phyloP scores from a whole-genome alignment of 2,113 vertebrate species.

The Chrysochloris asiatica region DNA sequence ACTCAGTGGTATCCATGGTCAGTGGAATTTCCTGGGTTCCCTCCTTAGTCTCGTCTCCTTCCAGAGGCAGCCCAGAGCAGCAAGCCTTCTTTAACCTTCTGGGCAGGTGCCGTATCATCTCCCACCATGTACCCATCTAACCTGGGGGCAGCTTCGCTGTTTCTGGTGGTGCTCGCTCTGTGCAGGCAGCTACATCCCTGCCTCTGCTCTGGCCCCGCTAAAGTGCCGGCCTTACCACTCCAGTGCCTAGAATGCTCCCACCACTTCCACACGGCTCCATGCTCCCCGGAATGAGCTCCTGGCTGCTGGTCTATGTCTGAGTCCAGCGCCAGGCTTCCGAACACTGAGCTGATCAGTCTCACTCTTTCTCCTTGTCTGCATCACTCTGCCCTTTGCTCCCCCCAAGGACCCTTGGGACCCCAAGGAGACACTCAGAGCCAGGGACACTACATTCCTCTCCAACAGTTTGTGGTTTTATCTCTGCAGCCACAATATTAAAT shows the following conservation, averaged over 20 bases:
- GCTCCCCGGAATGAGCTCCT: background rate
- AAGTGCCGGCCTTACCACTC: background rate
- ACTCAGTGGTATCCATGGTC: background rate
- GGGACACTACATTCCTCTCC: background rate
- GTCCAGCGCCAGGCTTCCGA: accelerated
- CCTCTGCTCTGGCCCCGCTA: background rate
- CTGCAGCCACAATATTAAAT: background rate
- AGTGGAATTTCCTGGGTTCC: too few species aligned
- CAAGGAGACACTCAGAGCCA: background rate
- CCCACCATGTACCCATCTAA: too few species aligned
- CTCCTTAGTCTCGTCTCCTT: background rate
- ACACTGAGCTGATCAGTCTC: background rate
- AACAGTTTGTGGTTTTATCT: background rate
- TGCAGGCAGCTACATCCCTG: accelerated
- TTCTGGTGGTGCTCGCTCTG: accelerated
- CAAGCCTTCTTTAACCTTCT: accelerated
- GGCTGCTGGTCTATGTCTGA: accelerated
- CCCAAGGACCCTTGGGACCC: background rate
- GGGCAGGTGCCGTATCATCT: background rate
- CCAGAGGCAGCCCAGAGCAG: background rate
- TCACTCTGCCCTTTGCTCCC: too few species aligned
- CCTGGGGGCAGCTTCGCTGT: accelerated
- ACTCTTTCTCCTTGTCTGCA: background rate
- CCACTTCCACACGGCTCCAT: accelerated
- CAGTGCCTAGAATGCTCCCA: background rate